phyloP scores from a whole-genome alignment of 2,888 invertebrate species.

The Latheticus oryzae region DNA sequence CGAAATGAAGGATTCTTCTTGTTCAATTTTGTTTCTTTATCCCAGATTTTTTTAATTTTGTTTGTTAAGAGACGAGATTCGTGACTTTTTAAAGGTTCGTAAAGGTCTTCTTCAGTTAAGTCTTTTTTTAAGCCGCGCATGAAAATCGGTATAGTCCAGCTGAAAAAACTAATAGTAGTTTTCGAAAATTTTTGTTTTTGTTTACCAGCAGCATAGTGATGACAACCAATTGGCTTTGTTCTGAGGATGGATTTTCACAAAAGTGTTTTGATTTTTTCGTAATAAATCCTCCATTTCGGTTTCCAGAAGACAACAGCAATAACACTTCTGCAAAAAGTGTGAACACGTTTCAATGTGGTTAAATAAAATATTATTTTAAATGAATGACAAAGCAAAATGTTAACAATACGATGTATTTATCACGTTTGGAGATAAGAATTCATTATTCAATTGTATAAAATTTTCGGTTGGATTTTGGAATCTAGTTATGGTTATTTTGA shows the following conservation, averaged over 20 bases:
- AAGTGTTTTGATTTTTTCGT: slow-evolving; percentile 6
- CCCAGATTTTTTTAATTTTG: slow-evolving; percentile 61
- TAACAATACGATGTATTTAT: no score
- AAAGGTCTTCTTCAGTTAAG: slow-evolving; percentile 66
- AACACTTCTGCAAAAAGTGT: no score
- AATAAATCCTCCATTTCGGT: not conserved
- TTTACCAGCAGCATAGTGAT: slow-evolving; percentile 51
- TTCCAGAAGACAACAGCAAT: no score
- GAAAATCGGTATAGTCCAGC: slow-evolving; percentile 68
- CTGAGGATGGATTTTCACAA: slow-evolving; percentile 46
- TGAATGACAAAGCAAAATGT: no score
- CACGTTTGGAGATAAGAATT: no score
- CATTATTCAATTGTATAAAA: no score
- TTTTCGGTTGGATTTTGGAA: no score
- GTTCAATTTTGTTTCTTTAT: slow-evolving; percentile 52
- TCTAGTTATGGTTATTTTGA: no score
- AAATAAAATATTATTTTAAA: no score
- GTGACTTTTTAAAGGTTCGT: slow-evolving; percentile 64
- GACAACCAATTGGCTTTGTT: slow-evolving; percentile 48
- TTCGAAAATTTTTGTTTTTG: slow-evolving; percentile 2
- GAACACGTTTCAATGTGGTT: no score
- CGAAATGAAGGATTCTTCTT: slow-evolving; percentile 51
- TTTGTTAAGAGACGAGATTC: slow-evolving; percentile 63
- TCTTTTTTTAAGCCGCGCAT: slow-evolving; percentile 65
- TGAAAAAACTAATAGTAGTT: slow-evolving; percentile 71